Conservation (phyloP, 1,140 invertebrate species). For the Zaprionus tsacasi region DNA sequence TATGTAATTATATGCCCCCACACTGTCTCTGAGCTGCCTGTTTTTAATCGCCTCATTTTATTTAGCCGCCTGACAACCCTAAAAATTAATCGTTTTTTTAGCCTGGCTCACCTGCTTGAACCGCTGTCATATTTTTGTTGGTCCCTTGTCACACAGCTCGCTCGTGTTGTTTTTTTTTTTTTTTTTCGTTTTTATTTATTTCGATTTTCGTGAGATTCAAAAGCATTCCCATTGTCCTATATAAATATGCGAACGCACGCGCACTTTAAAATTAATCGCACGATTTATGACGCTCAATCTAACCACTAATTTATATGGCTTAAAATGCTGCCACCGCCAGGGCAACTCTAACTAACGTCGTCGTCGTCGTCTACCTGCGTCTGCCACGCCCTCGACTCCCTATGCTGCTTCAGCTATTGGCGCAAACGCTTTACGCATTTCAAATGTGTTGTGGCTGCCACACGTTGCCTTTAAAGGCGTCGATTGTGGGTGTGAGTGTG, state of each 20-base stretch:
- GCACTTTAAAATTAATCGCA: slow-evolving; percentile 75
- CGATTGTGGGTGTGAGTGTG: not conserved
- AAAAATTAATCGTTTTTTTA: not conserved
- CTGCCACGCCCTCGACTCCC: slow-evolving; percentile 2
- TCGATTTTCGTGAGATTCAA: slow-evolving; percentile 29
- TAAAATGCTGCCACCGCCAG: slow-evolving; percentile 25
- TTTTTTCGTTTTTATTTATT: not conserved
- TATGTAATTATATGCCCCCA: too few species aligned
- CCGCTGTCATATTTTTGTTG: slow-evolving; percentile 14
- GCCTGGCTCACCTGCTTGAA: slow-evolving; percentile 13
- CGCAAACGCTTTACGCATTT: slow-evolving; percentile 69
- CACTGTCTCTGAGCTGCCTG: not conserved
- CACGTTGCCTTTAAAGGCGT: slow-evolving; percentile 55
- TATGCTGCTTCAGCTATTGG: slow-evolving; percentile 14
- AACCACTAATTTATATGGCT: slow-evolving; percentile 79
- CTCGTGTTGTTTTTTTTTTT: not conserved
- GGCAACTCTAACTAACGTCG: slow-evolving; percentile 33
- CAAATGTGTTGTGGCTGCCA: slow-evolving; percentile 64
- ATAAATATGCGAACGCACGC: slow-evolving; percentile 59
- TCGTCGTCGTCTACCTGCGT: slow-evolving; percentile 14
- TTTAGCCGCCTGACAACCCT: not conserved
- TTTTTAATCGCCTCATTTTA: slow-evolving; percentile 4
- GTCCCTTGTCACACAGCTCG: slow-evolving; percentile 21
- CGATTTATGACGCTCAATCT: slow-evolving; percentile 79
- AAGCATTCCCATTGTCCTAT: slow-evolving; percentile 44